Percentiles rank a stretch among this genome's conserved stretches.
Conservation (phyloP, 2,888 invertebrate genomes). For the Pogonocherus hispidulus region DNA sequence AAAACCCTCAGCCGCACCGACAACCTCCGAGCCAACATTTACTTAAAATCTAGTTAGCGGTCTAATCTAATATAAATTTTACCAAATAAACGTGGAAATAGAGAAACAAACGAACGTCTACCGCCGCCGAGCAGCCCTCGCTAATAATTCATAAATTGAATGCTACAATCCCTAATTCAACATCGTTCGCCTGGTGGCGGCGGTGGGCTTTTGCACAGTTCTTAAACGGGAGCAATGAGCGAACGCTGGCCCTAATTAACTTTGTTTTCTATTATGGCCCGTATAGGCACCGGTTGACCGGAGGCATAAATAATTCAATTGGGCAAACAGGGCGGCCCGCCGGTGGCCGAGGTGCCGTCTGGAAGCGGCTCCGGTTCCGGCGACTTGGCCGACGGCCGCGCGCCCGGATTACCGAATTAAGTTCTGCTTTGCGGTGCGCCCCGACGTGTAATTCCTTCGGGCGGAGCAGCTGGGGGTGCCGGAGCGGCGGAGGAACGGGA, state of each 20-base stretch:
- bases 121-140: conserved; percentile 55
- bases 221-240: conserved; percentile 62
- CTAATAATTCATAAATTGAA: conserved; percentile 70
- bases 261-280: conserved; percentile 69
- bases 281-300: conserved; percentile 65
- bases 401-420: conserved; percentile 64
- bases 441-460: background rate
- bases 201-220: conserved; percentile 52
- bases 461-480: background rate
- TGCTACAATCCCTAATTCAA: conserved; percentile 69
- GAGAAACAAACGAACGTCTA: conserved; percentile 52
- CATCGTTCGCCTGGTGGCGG: conserved; percentile 65
- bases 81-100: conserved; percentile 59
- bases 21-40: conserved; percentile 50
- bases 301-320: conserved; percentile 68
- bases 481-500: background rate
- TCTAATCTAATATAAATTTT: conserved; percentile 67
- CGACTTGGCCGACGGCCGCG: conserved; percentile 43
- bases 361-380: conserved; percentile 31
- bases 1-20: conserved; percentile 42
- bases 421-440: conserved; percentile 62
- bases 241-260: conserved; percentile 67
- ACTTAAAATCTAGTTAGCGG: conserved; percentile 61
- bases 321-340: conserved; percentile 59
- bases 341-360: conserved; percentile 35